A percentile compares a stretch with the other conserved stretches of the same genome.
Evolutionary conservation across 92 coral and sea anemone genomes (phyloP).

Genomic region (Epizoanthus rinbou): DNA sequence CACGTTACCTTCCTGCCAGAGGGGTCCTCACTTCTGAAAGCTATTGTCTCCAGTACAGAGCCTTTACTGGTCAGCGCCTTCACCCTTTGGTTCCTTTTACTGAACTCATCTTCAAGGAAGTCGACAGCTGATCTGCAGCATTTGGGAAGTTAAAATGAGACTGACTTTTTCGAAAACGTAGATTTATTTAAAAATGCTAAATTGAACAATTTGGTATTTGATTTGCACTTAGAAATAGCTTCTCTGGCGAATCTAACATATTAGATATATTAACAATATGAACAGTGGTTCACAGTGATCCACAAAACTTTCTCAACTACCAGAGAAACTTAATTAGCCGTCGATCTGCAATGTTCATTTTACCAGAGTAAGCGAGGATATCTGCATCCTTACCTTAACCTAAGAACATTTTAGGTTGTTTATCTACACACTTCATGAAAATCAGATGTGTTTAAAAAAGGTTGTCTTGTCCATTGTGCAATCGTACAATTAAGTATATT

Average conservation of each 20-base stretch:
- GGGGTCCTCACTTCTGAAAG: conserved; percentile 95
- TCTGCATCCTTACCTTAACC: too few relatives aligned
- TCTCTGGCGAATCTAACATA: too few relatives aligned
- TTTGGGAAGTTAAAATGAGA: neutral
- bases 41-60: conserved; percentile 90
- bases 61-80: conserved; percentile 96
- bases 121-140: conserved; percentile 79
- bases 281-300: too few relatives aligned
- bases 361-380: neutral
- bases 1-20: conserved; percentile 81
- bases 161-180: neutral
- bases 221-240: too few relatives aligned
- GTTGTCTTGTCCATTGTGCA: too few relatives aligned
- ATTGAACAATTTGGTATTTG: too few relatives aligned
- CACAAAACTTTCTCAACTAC: neutral
- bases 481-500: too few relatives aligned
- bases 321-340: neutral
- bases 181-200: too few relatives aligned
- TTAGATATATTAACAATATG: too few relatives aligned
- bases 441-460: too few relatives aligned
- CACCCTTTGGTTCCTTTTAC: conserved; percentile 79
- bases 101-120: conserved; percentile 93
- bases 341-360: neutral
- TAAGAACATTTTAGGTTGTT: too few relatives aligned
- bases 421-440: too few relatives aligned